Percentiles rank a stretch among this genome's conserved stretches.
Evolutionary conservation across 2,888 invertebrate species (phyloP).

Genomic region (Tryphoninae sp.): DNA sequence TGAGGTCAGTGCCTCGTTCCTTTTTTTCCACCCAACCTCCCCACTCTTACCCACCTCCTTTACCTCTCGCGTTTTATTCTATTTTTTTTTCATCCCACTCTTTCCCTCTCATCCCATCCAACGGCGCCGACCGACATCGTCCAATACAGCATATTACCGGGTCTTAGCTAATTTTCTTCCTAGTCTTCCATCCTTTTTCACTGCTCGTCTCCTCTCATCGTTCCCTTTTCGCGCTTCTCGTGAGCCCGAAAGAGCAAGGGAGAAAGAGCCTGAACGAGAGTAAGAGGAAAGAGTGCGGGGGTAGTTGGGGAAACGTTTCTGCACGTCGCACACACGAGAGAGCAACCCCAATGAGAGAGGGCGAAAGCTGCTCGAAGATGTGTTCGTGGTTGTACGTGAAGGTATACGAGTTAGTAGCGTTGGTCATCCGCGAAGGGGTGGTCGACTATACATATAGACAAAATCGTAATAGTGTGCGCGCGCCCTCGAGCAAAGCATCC

Average conservation of each 20-base stretch:
- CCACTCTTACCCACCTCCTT: neutral
- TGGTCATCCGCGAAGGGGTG: conserved; percentile 31
- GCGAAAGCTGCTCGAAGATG: neutral
- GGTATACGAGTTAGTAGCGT: conserved; percentile 13
- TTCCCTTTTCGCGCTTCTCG: conserved; percentile 63
- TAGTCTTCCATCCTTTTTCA: conserved; percentile 60
- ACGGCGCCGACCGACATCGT: conserved; percentile 64
- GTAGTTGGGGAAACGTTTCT: neutral
- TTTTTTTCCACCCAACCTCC: conserved; percentile 13
- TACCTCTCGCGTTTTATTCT: conserved; percentile 36
- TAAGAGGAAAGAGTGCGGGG: neutral
- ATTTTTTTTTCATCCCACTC: conserved; percentile 1
- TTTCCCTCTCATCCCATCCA: conserved; percentile 32
- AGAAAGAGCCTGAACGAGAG: neutral
- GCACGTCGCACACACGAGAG: neutral
- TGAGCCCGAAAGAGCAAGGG: conserved; percentile 47
- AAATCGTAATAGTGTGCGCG: conserved; percentile 3
- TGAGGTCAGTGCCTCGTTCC: conserved; percentile 43
- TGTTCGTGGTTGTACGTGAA: neutral
- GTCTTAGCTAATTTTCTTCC: conserved; percentile 74
- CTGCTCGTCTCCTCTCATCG: conserved; percentile 47
- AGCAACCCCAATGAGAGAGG: neutral
- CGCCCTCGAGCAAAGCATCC: conserved; percentile 44
- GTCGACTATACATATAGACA: conserved; percentile 18
- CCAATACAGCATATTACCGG: conserved; percentile 74